Base-by-base conservation (phyloP, 2,113 vertebrate genomes). In the Tenrec ecaudatus region DNA sequence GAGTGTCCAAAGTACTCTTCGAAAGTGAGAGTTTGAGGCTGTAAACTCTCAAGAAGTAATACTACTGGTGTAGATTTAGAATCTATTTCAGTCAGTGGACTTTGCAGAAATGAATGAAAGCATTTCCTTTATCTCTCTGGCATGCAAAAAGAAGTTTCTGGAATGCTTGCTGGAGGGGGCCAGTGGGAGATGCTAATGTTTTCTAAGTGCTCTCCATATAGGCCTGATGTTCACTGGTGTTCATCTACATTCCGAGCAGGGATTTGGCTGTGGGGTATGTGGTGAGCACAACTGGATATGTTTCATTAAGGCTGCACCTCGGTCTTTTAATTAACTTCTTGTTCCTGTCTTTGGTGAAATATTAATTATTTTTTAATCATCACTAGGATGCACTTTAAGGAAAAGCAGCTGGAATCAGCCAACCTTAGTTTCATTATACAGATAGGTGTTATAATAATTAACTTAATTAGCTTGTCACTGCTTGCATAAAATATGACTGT, bases 351-450 rank as follows among this genome's bases (percentile, higher is more conserved):
- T 98, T 97, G 98, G 97, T 97, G 96, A 97, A 97, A 97, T 97
- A 98, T 98, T 98, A 98, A 98, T 98, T 98, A 98, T 98, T 98
- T 98, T 98, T 98, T 98, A 98, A 98, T 98, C 98, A 98, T 98
- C 90, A 94, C 97, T 94, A 95, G 96, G 96, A 97, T 94, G 97
- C 80, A 94, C 96, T 97, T 95, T 98, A 97, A 98, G 96, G 97
- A 96, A 97, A 96, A 97, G 96, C 94, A 96, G 96, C 95, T 96
- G 90, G 91, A 92, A 89, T 87, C 89, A 93, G 95, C 97, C 97
- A 97, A 96, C 97, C 98, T 95, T 96, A 90, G 97, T 98, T 97
- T 98, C 98, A 96, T 98, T 97, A 96, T 82, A 93, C 95, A 90
- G 98, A 98, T 97, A 98, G 97, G 97, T 98, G 98, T 98, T 98